A percentile compares a stretch with the other conserved stretches of the same genome.
These are phyloP conservation scores for Sula dactylatra DNA, from an alignment of 2,113 vertebrate genomes.

Conservation along the genomic window DNA sequence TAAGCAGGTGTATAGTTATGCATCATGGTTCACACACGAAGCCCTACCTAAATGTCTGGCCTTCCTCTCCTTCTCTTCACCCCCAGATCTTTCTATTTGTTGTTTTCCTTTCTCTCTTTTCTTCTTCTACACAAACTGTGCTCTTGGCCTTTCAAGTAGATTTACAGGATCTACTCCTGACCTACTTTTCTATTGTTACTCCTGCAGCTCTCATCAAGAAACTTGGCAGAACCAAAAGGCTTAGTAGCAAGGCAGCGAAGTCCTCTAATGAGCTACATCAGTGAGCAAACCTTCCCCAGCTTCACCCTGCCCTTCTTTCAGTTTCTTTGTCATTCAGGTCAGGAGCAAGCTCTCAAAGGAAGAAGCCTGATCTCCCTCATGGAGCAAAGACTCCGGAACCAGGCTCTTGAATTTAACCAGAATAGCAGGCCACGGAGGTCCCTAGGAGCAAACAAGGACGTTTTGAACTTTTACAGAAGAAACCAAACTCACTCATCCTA, in stretches of 20 bases:
- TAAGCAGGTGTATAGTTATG: not conserved
- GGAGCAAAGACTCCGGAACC: not conserved
- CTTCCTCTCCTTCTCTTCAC: not conserved
- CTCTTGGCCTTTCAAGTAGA: not conserved
- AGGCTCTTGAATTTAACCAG: not conserved
- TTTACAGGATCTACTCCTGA: conserved; percentile 33
- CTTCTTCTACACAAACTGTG: not conserved
- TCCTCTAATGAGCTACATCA: conserved; percentile 24
- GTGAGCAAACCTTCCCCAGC: not conserved
- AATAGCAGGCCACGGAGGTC: not conserved
- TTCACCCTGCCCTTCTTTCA: not conserved
- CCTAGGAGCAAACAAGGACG: not conserved
- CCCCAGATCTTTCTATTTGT: not conserved
- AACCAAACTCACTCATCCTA: not conserved
- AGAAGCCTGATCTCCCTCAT: not conserved
- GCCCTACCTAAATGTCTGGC: not conserved
- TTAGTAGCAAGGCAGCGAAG: not conserved
- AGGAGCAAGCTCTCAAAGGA: conserved; percentile 5
- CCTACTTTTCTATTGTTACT: conserved; percentile 48
- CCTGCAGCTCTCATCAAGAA: conserved; percentile 18
- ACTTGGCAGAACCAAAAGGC: conserved; percentile 41
- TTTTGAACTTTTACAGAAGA: not conserved
- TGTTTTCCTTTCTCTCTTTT: not conserved
- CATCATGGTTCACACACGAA: not conserved
- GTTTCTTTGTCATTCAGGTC: conserved; percentile 40